These are phyloP conservation scores for Lates japonicus DNA, from an alignment of 2,797 vertebrate genomes.

Conservation along the genomic window DNA sequence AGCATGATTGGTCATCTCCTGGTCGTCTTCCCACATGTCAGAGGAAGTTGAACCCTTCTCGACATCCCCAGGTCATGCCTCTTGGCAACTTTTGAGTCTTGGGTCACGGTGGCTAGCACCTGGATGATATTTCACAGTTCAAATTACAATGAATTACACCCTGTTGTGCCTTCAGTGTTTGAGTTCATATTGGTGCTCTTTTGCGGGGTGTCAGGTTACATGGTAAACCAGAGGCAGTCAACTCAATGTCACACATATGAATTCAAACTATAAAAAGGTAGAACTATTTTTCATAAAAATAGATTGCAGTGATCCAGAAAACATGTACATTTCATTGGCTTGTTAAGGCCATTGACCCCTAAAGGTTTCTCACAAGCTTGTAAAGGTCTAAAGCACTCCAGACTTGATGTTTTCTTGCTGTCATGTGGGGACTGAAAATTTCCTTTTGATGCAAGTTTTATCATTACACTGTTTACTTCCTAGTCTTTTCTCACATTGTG, in stretches of 20 bases:
- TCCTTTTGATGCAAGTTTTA: slow-evolving; percentile 1
- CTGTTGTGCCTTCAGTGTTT: not conserved
- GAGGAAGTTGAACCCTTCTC: not conserved
- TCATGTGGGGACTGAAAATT: slow-evolving; percentile 5
- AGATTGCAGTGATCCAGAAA: slow-evolving; percentile 4
- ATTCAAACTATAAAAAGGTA: not conserved
- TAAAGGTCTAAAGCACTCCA: slow-evolving; percentile 16
- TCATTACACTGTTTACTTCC: slow-evolving; percentile 25
- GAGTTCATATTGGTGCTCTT: slow-evolving; percentile 2
- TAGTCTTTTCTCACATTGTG: slow-evolving; percentile 12
- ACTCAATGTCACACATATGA: not conserved
- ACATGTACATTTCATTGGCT: not conserved
- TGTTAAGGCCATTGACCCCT: slow-evolving; percentile 14
- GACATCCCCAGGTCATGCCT: not conserved
- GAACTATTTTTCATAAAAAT: slow-evolving; percentile 1
- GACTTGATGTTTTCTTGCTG: slow-evolving; percentile 5
- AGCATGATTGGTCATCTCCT: not conserved
- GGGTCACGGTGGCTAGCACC: not conserved
- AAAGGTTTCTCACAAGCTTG: not conserved
- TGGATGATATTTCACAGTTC: slow-evolving; percentile 30
- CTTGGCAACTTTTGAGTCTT: not conserved
- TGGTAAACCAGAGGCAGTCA: not conserved
- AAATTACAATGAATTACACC: not conserved
- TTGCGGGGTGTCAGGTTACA: not conserved
- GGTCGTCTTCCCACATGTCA: not conserved